These are phyloP conservation scores for Acleris emargana DNA, from an alignment of 2,888 invertebrate genomes.

Conservation along the genomic window DNA sequence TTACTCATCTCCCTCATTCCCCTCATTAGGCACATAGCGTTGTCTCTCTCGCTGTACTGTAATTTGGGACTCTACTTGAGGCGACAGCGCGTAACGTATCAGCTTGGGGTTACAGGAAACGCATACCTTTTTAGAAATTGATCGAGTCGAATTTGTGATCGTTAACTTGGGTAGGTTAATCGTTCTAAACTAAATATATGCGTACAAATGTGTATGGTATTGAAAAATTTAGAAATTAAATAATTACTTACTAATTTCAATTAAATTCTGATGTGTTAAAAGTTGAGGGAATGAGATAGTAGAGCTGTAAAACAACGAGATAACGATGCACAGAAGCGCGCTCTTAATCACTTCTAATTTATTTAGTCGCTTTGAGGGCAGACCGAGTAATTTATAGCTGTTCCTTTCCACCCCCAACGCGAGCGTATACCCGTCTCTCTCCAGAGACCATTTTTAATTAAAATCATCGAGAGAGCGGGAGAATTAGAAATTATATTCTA, in stretches of 20 bases:
- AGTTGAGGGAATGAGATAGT: constrained; percentile 6
- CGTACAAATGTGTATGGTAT: neutral
- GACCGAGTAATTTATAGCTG: constrained; percentile 74
- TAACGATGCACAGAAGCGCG: constrained; percentile 78
- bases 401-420: constrained; percentile 69
- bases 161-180: neutral
- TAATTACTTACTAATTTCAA: neutral
- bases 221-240: neutral
- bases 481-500: constrained; percentile 85
- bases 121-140: constrained; percentile 14
- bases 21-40: constrained; percentile 52
- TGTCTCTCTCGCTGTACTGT: constrained; percentile 58
- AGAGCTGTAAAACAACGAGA: constrained; percentile 57
- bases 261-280: constrained; percentile 6
- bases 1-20: constrained; percentile 68
- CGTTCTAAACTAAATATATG: neutral
- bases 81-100: constrained; percentile 65
- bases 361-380: constrained; percentile 79
- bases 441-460: constrained; percentile 83
- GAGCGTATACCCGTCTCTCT: constrained; percentile 67
- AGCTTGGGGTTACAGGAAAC: constrained; percentile 39
- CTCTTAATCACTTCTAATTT: constrained; percentile 84
- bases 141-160: constrained; percentile 10
- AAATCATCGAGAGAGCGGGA: constrained; percentile 75
- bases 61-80: constrained; percentile 73